Percentiles rank a stretch among this genome's conserved stretches.
phyloP scores from a whole-genome alignment of 2,888 invertebrate species.

The Sarcophaga variegata region DNA sequence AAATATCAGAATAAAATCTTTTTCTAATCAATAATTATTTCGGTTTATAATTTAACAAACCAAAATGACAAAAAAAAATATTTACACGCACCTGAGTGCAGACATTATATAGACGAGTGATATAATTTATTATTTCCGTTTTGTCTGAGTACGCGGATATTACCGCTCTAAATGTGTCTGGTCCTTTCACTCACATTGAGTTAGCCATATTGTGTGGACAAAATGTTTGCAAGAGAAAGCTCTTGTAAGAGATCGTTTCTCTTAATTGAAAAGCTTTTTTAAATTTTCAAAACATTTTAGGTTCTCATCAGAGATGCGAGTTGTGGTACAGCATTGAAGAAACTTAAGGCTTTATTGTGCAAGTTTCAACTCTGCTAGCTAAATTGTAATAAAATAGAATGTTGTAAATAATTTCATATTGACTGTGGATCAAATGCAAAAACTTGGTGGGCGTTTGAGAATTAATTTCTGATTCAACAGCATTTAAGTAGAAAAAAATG shows the following conservation, averaged over 20 bases:
- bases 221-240: not conserved
- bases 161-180: not conserved
- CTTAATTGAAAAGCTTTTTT: not conserved
- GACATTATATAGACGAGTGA: not conserved
- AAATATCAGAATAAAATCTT: no score
- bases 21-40: no score
- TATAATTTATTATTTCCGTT: not conserved
- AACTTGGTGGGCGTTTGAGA: conserved; percentile 53
- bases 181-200: not conserved
- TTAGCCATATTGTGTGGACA: not conserved
- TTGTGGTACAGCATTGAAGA: not conserved
- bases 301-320: conserved; percentile 18
- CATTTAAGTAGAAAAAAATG: conserved; percentile 39
- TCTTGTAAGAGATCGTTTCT: not conserved
- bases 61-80: no score
- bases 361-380: not conserved
- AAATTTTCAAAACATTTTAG: not conserved
- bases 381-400: conserved; percentile 31
- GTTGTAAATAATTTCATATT: not conserved
- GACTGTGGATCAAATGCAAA: not conserved
- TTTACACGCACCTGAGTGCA: no score
- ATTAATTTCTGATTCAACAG: conserved; percentile 46
- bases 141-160: not conserved
- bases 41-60: no score
- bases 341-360: not conserved